Evolutionary conservation across 2,113 vertebrate genomes (phyloP).

Genomic region (Macroglossus sobrinus): DNA sequence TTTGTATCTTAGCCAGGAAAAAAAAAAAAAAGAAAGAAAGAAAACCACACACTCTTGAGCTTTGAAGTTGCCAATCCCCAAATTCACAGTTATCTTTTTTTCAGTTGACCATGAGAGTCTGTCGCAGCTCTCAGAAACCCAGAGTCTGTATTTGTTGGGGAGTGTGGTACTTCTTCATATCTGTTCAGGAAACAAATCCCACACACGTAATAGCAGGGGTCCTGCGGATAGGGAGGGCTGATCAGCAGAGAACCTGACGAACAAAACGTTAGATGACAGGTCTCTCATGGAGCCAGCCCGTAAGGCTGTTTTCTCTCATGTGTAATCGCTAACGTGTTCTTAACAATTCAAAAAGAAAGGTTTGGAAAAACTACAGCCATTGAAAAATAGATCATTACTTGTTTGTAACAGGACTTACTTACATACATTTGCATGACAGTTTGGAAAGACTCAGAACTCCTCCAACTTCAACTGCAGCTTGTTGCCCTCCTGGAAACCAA

Average conservation of each 20-base stretch:
- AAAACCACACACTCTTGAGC: slow-evolving; percentile 34
- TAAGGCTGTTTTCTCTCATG: background rate
- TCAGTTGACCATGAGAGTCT: slow-evolving; percentile 52
- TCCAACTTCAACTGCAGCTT: background rate
- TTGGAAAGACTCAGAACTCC: slow-evolving; percentile 16
- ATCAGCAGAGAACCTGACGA: background rate
- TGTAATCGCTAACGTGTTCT: background rate
- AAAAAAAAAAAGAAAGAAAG: background rate
- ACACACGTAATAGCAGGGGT: background rate
- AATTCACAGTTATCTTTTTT: slow-evolving; percentile 55
- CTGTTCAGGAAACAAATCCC: slow-evolving; percentile 34
- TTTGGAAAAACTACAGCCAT: background rate
- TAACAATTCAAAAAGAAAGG: background rate
- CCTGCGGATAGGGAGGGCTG: background rate
- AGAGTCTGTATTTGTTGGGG: background rate
- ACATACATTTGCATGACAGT: background rate
- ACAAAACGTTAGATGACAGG: background rate
- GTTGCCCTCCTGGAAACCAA: background rate
- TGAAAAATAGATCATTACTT: slow-evolving; percentile 30
- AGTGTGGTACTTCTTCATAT: slow-evolving; percentile 37
- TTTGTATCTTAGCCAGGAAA: slow-evolving; percentile 59
- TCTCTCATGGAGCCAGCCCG: background rate
- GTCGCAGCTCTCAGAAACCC: slow-evolving; percentile 48
- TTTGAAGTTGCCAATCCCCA: slow-evolving; percentile 57
- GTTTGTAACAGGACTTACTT: slow-evolving; percentile 36